Base-by-base conservation (phyloP, 2,888 invertebrate genomes). In the Alentia gelatinosa region DNA sequence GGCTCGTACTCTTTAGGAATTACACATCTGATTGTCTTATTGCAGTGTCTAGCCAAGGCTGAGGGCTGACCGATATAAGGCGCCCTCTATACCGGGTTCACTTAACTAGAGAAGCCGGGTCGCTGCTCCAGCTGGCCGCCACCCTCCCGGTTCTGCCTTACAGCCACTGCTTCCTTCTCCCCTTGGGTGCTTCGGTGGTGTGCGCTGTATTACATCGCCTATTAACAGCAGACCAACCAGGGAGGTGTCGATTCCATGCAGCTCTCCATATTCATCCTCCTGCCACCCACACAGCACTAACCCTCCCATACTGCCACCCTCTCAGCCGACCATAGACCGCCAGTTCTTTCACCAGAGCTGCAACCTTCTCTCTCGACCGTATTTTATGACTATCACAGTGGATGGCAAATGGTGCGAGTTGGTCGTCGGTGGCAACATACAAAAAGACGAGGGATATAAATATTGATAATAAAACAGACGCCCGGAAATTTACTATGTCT, bases 401-500 rank as follows among this genome's bases (percentile, higher is more conserved):
- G 30, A 68, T 30, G 30, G 68, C 33, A 30, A 68, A 68, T 68
- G 68, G 33, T 30, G 23, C 33, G 26, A 19, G 30, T 4, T 68
- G 68, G 68, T 68, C 33, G 68, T 68, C 68, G 30, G 68, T 68
- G 68, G 68, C 68, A 68, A 68, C 68, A 30, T 30, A 26, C 33
- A 68, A 68, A 68, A 68, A 30, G 68, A 56, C 3, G 33, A 4
- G 68, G 68, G 79, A 26, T 79, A 79, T 79, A 79, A 79, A 79
- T 79, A 79, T 79, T 79, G 79, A 79, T 79, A 79, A 26, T 35
- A 79, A 79, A 79, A 37, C 79, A 79, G 68, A 9, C 74, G 5
- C 3, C 39, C 37, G 79, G 79, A 79, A 79, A 79, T 79, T 79
- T 79, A 39, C 37, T 79, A 79, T 79, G 79, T 39, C 7, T 79